Evolutionary conservation across 1,140 invertebrate species (phyloP).

Genomic region (Ips typographus): DNA sequence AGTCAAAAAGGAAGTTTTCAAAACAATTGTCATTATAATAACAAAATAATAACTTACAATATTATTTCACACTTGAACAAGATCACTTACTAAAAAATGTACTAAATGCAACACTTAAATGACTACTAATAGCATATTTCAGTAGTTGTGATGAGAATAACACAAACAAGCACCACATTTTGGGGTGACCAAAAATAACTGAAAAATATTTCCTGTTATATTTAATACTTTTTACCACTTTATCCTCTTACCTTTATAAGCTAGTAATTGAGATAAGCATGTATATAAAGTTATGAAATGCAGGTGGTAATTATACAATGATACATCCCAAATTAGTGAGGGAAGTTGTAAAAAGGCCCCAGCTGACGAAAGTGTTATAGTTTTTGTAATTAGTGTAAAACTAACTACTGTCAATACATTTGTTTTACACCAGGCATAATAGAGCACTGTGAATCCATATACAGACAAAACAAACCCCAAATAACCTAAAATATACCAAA

Average conservation of each 20-base stretch:
- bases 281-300: slow-evolving; percentile 48
- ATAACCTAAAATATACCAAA: slow-evolving; percentile 39
- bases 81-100: too few relatives aligned
- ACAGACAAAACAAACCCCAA: slow-evolving; percentile 38
- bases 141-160: slow-evolving; percentile 40
- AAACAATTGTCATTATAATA: too few relatives aligned
- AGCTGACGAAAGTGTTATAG: slow-evolving; percentile 53
- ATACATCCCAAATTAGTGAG: slow-evolving; percentile 56
- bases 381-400: slow-evolving; percentile 46
- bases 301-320: slow-evolving; percentile 48
- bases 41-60: too few relatives aligned
- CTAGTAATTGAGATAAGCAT: slow-evolving; percentile 48
- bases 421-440: slow-evolving; percentile 41
- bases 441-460: slow-evolving; percentile 42
- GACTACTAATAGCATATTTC: slow-evolving; percentile 18
- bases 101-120: too few relatives aligned
- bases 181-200: slow-evolving; percentile 44
- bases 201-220: slow-evolving; percentile 26
- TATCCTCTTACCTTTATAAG: slow-evolving; percentile 45
- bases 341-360: slow-evolving; percentile 56
- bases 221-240: neutral
- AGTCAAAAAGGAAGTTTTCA: too few relatives aligned
- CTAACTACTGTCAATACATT: neutral
- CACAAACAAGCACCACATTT: slow-evolving; percentile 46
- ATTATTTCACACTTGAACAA: too few relatives aligned